Base-by-base conservation (phyloP, 1,140 invertebrate genomes). In the Drosophila nigrodunni region DNA sequence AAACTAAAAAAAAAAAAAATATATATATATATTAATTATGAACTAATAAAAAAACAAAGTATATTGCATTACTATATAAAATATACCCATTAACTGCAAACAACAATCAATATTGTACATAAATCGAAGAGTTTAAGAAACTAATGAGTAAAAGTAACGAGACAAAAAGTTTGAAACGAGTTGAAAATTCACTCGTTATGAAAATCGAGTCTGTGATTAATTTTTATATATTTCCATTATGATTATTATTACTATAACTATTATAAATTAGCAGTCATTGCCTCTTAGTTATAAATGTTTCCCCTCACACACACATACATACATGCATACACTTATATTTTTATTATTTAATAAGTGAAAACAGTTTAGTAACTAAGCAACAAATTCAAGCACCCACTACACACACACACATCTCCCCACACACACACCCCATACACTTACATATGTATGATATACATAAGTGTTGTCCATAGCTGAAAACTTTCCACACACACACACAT, bases 201-300 rank as follows among this genome's bases (percentile, higher is more conserved):
- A 61, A 70, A 77, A 78, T 69, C 77, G 77, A 88, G 80, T 82
- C 83, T 87, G 83, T 87, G 83, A 87, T 88, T 87, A 77, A 77
- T 83, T 87, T 87, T 80, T 79, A 82, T 77, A 52, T 64, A 41
- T 37, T 21, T 21, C 30, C 8, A 46, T 37, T 37, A 50, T 50
- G 49, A 35, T 49, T 15, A 50, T 21, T 21, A 50, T 50, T 30
- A 50, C 15, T 11, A 54, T 54, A 41, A 57, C 41, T 35, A 57
- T 50, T 57, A 57, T 18, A 57, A 57, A 46, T 43, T 41, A 57
- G 35, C 54, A 57, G 18, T 69, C 37, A 62, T 35, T 60, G 41
- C 30, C 21, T 41, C 43, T 46, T 65, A 60, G 66, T 58, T 57
- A 21, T 69, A 78, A 78, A 74, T 74, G 64, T 74, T 74, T 78